phyloP scores from a whole-genome alignment of 2,888 invertebrate species.

The Euzophera pinguis region DNA sequence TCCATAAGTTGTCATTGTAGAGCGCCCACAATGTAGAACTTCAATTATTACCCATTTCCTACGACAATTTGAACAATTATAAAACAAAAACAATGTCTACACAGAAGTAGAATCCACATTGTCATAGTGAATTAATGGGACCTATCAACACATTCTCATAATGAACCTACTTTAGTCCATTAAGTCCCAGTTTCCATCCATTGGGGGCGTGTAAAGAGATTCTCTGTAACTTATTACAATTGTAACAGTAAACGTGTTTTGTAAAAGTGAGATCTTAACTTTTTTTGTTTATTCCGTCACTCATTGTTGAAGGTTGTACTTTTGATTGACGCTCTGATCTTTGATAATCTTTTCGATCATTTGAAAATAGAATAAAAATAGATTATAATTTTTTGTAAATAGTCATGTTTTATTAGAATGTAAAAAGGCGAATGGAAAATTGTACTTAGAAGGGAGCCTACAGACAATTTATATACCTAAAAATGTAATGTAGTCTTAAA shows the following conservation, averaged over 20 bases:
- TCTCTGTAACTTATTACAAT: constrained; percentile 16
- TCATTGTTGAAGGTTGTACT: constrained; percentile 1
- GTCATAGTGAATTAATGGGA: constrained; percentile 19
- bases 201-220: constrained; percentile 33
- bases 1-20: too few relatives aligned
- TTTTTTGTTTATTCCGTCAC: not conserved
- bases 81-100: not conserved
- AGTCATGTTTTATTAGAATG: too few relatives aligned
- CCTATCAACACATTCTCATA: constrained; percentile 31
- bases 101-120: constrained; percentile 15
- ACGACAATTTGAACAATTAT: not conserved
- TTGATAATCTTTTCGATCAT: too few relatives aligned
- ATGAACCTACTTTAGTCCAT: constrained; percentile 33
- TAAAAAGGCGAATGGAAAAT: too few relatives aligned
- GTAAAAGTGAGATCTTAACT: constrained; percentile 10
- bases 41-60: not conserved
- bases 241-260: constrained; percentile 14
- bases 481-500: too few relatives aligned
- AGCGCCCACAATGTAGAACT: not conserved
- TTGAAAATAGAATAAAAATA: too few relatives aligned
- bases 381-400: too few relatives aligned
- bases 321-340: not conserved
- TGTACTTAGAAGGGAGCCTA: too few relatives aligned
- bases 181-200: constrained; percentile 37
- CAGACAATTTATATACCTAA: too few relatives aligned